Evolutionary conservation across 2,888 invertebrate species (phyloP).

Genomic region (Pristionchus fissidentatus): DNA sequence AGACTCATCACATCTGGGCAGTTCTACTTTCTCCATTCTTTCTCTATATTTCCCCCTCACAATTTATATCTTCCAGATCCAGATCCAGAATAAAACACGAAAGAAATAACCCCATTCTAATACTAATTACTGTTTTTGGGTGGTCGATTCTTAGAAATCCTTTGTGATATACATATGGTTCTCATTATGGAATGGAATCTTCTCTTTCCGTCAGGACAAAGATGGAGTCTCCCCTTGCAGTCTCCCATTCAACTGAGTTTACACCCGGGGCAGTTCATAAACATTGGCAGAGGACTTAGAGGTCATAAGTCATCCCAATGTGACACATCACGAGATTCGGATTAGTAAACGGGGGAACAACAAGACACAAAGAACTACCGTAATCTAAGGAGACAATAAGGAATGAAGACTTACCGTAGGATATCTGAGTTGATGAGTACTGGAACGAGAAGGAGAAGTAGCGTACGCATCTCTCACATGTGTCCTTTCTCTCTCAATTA

Average conservation of each 20-base stretch:
- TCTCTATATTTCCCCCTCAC: not conserved
- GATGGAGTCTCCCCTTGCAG: not conserved
- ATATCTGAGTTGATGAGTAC: not conserved
- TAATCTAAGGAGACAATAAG: not conserved
- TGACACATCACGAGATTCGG: conserved; percentile 2
- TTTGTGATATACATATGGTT: not conserved
- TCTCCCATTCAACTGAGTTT: conserved; percentile 6
- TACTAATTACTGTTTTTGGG: not conserved
- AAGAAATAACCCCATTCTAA: not conserved
- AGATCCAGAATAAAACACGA: conserved; percentile 14
- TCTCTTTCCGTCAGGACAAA: not conserved
- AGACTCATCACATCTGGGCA: not conserved
- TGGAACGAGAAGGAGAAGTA: not conserved
- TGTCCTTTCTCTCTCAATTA: too few relatives aligned
- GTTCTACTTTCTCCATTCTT: not conserved
- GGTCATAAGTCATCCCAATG: conserved; percentile 40
- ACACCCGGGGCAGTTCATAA: conserved; percentile 25
- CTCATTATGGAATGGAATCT: not conserved
- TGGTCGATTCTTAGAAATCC: too few relatives aligned
- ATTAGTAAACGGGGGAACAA: not conserved
- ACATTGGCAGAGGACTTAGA: not conserved
- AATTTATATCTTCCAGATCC: conserved; percentile 26
- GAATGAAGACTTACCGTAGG: not conserved
- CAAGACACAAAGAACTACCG: not conserved
- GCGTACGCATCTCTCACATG: not conserved